Percentiles rank a stretch among this genome's conserved stretches.
These are phyloP conservation scores for Irena cyanogastra DNA, from an alignment of 2,113 vertebrate genomes.

Conservation along the genomic window DNA sequence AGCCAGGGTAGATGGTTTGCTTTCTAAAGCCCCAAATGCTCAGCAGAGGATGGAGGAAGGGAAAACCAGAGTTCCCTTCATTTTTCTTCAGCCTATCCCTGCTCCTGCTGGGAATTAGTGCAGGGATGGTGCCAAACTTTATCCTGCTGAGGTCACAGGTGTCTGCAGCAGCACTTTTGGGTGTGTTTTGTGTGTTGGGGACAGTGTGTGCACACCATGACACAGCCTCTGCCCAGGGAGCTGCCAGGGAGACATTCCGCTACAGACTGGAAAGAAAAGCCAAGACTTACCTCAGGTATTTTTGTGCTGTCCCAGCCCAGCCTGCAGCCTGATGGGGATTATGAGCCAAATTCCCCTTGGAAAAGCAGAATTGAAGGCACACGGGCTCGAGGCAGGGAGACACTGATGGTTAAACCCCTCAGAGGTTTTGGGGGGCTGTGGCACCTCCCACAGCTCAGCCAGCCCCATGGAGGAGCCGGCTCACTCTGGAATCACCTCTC, in stretches of 20 bases:
- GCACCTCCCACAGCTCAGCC: not conserved
- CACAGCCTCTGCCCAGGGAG: accelerated
- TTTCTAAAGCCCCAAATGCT: not conserved
- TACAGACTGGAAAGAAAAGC: not conserved
- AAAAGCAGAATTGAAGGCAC: not conserved
- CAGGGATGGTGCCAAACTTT: not conserved
- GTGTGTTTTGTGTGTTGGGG: accelerated
- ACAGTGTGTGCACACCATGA: accelerated
- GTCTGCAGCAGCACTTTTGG: not conserved
- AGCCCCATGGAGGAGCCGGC: slow-evolving; percentile 10
- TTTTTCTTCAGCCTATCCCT: not conserved
- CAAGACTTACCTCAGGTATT: not conserved
- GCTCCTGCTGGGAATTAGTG: not conserved
- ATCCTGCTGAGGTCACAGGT: not conserved
- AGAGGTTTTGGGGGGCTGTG: not conserved
- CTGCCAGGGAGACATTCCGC: not conserved
- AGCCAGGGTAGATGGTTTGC: not conserved
- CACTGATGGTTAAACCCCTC: not conserved
- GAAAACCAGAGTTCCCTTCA: not conserved
- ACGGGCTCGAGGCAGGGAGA: not conserved
- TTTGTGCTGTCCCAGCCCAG: not conserved
- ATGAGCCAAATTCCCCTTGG: not conserved
- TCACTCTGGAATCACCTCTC: slow-evolving; percentile 53
- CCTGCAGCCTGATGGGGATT: not conserved
- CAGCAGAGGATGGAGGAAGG: not conserved